phyloP scores from a whole-genome alignment of 1,140 invertebrate species.

The Drosophila guanche region DNA sequence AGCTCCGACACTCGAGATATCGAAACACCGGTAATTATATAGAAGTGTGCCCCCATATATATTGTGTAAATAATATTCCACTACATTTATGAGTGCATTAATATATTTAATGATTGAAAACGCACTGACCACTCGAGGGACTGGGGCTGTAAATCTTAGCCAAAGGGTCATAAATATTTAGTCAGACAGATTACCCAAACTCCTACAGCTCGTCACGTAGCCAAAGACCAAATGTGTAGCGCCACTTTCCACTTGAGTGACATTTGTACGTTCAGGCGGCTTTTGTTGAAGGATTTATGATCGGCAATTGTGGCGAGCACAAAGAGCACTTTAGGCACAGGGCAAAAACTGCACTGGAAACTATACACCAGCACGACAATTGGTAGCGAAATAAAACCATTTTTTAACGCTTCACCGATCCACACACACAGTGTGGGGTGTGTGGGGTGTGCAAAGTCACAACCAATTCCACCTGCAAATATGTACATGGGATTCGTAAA shows the following conservation, averaged over 20 bases:
- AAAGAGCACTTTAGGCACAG: constrained; percentile 49
- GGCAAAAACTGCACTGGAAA: constrained; percentile 34
- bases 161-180: constrained; percentile 19
- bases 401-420: constrained; percentile 57
- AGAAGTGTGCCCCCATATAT: constrained; percentile 59
- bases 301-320: constrained; percentile 23
- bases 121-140: constrained; percentile 39
- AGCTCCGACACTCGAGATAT: constrained; percentile 42
- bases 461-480: constrained; percentile 59
- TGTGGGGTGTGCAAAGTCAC: constrained; percentile 1
- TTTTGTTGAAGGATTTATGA: constrained; percentile 67
- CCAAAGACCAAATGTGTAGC: constrained; percentile 27
- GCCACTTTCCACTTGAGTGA: constrained; percentile 65
- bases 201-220: not conserved
- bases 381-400: constrained; percentile 33
- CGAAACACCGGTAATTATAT: constrained; percentile 38
- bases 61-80: constrained; percentile 6
- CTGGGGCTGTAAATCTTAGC: constrained; percentile 47
- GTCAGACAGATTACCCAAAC: constrained; percentile 23
- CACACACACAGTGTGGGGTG: not conserved
- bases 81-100: constrained; percentile 35
- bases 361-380: constrained; percentile 19
- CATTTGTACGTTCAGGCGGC: constrained; percentile 19
- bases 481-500: not conserved
- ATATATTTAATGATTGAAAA: constrained; percentile 67